phyloP scores from a whole-genome alignment of 2,113 vertebrate species.

The Pycnonotus jocosus region DNA sequence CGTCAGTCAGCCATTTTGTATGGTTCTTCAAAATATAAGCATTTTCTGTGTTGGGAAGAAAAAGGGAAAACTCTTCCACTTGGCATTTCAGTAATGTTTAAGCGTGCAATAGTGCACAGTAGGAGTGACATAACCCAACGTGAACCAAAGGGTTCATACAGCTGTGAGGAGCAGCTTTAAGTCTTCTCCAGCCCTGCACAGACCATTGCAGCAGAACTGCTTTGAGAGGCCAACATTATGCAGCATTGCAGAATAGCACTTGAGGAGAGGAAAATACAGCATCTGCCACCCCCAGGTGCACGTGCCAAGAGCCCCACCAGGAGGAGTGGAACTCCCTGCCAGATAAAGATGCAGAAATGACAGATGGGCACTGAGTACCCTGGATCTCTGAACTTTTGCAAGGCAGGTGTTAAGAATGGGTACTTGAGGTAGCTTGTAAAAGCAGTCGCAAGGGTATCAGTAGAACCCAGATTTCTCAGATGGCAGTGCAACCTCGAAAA shows the following conservation, averaged over 20 bases:
- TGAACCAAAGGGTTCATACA: neutral
- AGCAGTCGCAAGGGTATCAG: neutral
- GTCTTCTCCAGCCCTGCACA: neutral
- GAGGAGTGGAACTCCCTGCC: neutral
- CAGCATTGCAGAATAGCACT: neutral
- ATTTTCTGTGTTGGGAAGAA: neutral
- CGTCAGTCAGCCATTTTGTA: neutral
- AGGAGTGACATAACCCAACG: neutral
- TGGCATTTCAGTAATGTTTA: neutral
- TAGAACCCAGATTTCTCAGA: neutral
- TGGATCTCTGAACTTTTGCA: neutral
- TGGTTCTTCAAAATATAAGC: neutral
- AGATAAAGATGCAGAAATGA: neutral
- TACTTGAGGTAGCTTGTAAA: neutral
- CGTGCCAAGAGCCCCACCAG: accelerated
- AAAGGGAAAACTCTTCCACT: neutral
- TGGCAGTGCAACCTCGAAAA: accelerated
- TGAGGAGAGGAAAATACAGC: neutral
- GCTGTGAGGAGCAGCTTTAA: neutral
- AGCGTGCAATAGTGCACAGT: neutral
- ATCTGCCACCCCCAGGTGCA: neutral
- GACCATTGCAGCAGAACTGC: neutral
- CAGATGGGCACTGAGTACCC: neutral
- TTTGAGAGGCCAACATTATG: accelerated
- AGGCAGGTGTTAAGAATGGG: neutral